Percentiles rank a stretch among this genome's conserved stretches.
These are phyloP conservation scores for Perca flavescens DNA, from an alignment of 2,113 vertebrate species.

Conservation along the genomic window DNA sequence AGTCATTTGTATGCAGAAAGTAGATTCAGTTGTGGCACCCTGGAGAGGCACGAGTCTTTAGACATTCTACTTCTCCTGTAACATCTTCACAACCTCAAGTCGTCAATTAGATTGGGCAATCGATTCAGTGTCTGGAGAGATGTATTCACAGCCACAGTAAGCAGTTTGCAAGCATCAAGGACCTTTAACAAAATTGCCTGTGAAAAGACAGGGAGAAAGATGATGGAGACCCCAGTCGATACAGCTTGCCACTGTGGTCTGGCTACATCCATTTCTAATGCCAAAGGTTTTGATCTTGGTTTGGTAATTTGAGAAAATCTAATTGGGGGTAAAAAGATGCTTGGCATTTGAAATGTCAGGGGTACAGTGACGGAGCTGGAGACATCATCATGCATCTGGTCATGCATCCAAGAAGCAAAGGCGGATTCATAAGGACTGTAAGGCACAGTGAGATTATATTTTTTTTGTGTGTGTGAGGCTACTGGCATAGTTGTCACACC, in stretches of 20 bases:
- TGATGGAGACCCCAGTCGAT: slow-evolving; percentile 67
- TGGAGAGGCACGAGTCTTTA: slow-evolving; percentile 29
- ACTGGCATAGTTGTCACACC: neutral
- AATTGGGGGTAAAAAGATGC: slow-evolving; percentile 52
- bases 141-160: slow-evolving; percentile 77
- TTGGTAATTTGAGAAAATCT: slow-evolving; percentile 66
- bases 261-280: slow-evolving; percentile 66
- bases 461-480: neutral
- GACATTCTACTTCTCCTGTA: slow-evolving; percentile 47
- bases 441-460: neutral
- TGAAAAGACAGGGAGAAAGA: slow-evolving; percentile 63
- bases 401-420: neutral
- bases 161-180: slow-evolving; percentile 73
- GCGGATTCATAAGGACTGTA: neutral
- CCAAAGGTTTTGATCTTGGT: slow-evolving; percentile 68
- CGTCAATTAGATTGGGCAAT: slow-evolving; percentile 76
- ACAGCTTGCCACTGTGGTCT: slow-evolving; percentile 50
- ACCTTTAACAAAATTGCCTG: slow-evolving; percentile 82
- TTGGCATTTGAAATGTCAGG: slow-evolving; percentile 53
- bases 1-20: slow-evolving; percentile 36
- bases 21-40: slow-evolving; percentile 27
- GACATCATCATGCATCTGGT: slow-evolving; percentile 34
- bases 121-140: slow-evolving; percentile 74
- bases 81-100: slow-evolving; percentile 71
- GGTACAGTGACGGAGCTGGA: slow-evolving; percentile 4